Percentiles rank a stretch among this genome's conserved stretches.
Evolutionary conservation across 2,797 vertebrate genomes (phyloP).

Genomic region (Bovichtus diacanthus): DNA sequence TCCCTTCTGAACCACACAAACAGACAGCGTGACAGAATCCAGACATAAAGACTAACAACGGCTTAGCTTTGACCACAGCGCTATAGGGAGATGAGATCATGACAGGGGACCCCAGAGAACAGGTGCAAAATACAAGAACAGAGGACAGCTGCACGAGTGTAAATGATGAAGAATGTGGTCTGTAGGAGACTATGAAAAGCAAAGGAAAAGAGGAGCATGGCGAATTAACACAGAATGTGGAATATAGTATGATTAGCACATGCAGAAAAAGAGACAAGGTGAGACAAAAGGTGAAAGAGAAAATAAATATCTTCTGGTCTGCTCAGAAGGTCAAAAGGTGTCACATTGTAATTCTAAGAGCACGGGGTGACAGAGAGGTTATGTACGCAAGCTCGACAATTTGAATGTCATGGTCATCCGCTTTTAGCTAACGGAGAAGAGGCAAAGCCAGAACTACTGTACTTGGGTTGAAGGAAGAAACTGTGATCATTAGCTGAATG

Average conservation of each 20-base stretch:
- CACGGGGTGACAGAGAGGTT: slow-evolving; percentile 8
- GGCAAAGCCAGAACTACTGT: slow-evolving; percentile 8
- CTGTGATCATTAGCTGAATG: slow-evolving; percentile 60
- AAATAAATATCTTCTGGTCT: background rate
- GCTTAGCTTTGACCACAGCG: slow-evolving; percentile 3
- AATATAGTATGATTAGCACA: slow-evolving; percentile 19
- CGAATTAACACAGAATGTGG: slow-evolving; percentile 8
- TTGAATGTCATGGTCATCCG: slow-evolving; percentile 43
- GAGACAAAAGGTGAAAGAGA: slow-evolving; percentile 2
- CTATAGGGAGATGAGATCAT: slow-evolving; percentile 63
- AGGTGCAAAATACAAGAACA: slow-evolving; percentile 72
- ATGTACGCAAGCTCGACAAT: slow-evolving; percentile 17
- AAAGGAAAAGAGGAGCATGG: background rate
- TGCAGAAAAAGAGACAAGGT: slow-evolving; percentile 17
- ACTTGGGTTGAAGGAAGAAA: slow-evolving; percentile 26
- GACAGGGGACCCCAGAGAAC: slow-evolving; percentile 57
- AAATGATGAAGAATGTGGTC: slow-evolving; percentile 63
- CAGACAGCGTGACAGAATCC: slow-evolving; percentile 35
- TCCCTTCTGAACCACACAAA: background rate
- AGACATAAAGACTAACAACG: slow-evolving; percentile 44
- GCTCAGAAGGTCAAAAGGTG: slow-evolving; percentile 50
- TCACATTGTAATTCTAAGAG: slow-evolving; percentile 32
- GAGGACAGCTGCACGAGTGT: slow-evolving; percentile 70
- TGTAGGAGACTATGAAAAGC: slow-evolving; percentile 21
- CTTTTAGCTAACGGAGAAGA: slow-evolving; percentile 3